These are phyloP conservation scores for Heliconius ismenius DNA, from an alignment of 2,888 invertebrate genomes.

Conservation along the genomic window DNA sequence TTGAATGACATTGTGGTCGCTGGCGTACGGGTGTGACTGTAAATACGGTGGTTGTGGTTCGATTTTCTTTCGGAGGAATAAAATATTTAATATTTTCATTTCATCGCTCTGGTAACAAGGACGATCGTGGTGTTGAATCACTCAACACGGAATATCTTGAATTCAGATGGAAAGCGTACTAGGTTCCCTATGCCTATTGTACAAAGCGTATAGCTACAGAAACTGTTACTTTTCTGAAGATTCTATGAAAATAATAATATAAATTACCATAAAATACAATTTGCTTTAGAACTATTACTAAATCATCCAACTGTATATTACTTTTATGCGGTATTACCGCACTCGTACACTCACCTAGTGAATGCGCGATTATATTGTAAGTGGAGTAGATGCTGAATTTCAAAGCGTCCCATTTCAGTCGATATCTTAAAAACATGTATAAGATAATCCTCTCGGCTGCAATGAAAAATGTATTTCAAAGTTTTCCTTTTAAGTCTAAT, in stretches of 20 bases:
- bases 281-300: not conserved
- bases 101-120: too few species aligned
- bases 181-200: too few species aligned
- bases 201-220: too few species aligned
- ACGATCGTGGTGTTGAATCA: not conserved
- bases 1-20: not conserved
- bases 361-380: conserved; percentile 69
- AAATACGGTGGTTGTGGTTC: not conserved
- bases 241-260: not conserved
- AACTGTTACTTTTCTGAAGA: too few species aligned
- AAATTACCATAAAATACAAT: not conserved
- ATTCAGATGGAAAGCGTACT: too few species aligned
- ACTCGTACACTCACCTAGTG: conserved; percentile 63
- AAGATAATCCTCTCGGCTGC: conserved; percentile 71
- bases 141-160: too few species aligned
- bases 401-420: conserved; percentile 74
- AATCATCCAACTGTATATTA: not conserved
- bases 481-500: not conserved
- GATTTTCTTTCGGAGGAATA: too few species aligned
- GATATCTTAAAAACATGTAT: conserved; percentile 72
- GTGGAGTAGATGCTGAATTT: conserved; percentile 74
- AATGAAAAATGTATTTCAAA: conserved; percentile 37
- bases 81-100: too few species aligned
- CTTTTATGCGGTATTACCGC: conserved; percentile 11
- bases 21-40: not conserved